These are phyloP conservation scores for Drosophila flavopinicola DNA, from an alignment of 2,888 invertebrate species.

Conservation along the genomic window DNA sequence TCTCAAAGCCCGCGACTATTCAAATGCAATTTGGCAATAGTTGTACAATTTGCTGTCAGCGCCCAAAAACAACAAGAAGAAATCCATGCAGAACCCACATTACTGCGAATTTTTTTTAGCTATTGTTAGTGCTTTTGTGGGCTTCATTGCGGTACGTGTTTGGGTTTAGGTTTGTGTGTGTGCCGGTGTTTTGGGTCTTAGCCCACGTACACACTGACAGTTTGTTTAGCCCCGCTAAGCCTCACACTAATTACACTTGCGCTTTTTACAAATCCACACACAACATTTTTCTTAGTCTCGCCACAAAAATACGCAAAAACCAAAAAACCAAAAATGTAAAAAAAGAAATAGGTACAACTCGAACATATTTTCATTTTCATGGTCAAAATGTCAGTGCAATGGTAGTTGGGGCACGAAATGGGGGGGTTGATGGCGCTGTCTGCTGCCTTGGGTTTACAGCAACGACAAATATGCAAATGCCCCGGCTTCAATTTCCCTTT, in stretches of 20 bases:
- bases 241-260: slow-evolving; percentile 76
- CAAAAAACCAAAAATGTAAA: slow-evolving; percentile 4
- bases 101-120: slow-evolving; percentile 9
- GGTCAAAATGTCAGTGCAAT: slow-evolving; percentile 59
- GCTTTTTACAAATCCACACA: slow-evolving; percentile 68
- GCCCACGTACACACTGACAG: slow-evolving; percentile 51
- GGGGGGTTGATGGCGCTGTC: neutral
- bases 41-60: slow-evolving; percentile 34
- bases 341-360: slow-evolving; percentile 26
- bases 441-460: slow-evolving; percentile 10
- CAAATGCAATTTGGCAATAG: slow-evolving; percentile 67
- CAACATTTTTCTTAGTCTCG: slow-evolving; percentile 69
- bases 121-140: slow-evolving; percentile 16
- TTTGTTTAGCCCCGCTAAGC: slow-evolving; percentile 73
- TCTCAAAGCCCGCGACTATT: slow-evolving; percentile 39
- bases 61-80: neutral
- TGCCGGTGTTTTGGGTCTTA: slow-evolving; percentile 13
- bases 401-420: too few relatives aligned
- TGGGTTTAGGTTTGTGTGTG: slow-evolving; percentile 7
- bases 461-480: slow-evolving; percentile 70
- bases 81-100: slow-evolving; percentile 35
- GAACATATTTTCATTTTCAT: slow-evolving; percentile 76
- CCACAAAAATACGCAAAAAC: slow-evolving; percentile 33
- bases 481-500: slow-evolving; percentile 49
- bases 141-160: slow-evolving; percentile 28